Base-by-base conservation (phyloP, 92 coral and sea anemone genomes). In the Blastomussa wellsi region DNA sequence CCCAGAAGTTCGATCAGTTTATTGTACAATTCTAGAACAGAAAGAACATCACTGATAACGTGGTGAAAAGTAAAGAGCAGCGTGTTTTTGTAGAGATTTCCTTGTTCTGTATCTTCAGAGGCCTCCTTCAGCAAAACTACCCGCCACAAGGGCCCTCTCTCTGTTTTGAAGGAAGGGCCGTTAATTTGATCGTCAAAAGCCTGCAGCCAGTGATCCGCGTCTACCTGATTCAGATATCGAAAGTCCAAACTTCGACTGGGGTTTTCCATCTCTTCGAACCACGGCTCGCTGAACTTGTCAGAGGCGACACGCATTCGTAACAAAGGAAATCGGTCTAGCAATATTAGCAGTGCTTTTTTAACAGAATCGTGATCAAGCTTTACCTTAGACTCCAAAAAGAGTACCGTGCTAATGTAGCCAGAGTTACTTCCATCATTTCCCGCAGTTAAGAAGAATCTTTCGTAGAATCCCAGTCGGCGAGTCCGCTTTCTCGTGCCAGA, bases 141-240 rank as follows among this genome's bases (percentile, higher is more conserved):
- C 13, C 91, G 74, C 88, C 91, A 83, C 76, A 88, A 24, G 0
- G 91, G 91, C 48, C 88, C 88, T 15, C 42, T 17, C 17, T 0
- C 17, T 64, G 24, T 51, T 57, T 77, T 79, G 67, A 88, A 78
- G 2, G 81, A 48, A 9, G 35, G 39, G 33, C 72, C 64, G 70
- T 87, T 88, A 13, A 75, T 47, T 42, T 88, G 76, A n/a, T 42
- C 47, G 26, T 75, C 79, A 24, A 83, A 83, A 32, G 51, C 78
- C 2, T 11, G 28, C 22, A 19, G 59, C 91, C 91, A 88, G 10
- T 83, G 20, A 6, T 32, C 60, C 5, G 91, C 73, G 24, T 44
- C 35, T 17, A 49, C 35, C 1, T 82, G 37, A 29, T 78, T 59
- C 26, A 41, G 5, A 15, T 19, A 17, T 44, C 35, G 60, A 53